Percentiles rank a stretch among this genome's conserved stretches.
Conservation (phyloP, 2,113 vertebrate genomes). For the Ceuthmochares aereus region DNA sequence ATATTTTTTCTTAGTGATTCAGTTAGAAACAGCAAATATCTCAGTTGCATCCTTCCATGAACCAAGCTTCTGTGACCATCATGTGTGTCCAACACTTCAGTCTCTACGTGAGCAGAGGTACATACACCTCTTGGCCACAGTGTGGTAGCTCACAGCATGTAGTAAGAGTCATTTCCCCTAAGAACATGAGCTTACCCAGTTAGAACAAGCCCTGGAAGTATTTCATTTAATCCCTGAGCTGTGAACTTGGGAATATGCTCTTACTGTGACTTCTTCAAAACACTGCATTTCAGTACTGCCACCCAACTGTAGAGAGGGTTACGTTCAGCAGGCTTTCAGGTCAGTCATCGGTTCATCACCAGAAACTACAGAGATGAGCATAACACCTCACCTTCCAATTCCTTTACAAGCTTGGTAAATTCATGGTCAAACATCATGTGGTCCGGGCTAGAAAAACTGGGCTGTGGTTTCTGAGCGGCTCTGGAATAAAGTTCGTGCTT, state of each 20-base stretch:
- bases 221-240: not conserved
- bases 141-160: not conserved
- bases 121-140: not conserved
- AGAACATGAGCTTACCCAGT: accelerated
- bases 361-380: not conserved
- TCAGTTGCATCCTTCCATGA: accelerated
- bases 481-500: constrained; percentile 97
- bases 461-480: constrained; percentile 95
- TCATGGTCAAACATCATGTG: constrained; percentile 99
- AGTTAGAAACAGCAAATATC: not conserved
- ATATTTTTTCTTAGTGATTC: not conserved
- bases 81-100: accelerated
- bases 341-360: not conserved
- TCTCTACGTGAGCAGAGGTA: not conserved
- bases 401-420: constrained; percentile 97
- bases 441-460: constrained; percentile 89
- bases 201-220: not conserved
- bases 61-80: accelerated
- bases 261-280: not conserved
- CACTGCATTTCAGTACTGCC: not conserved
- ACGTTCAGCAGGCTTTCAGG: not conserved
- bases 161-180: not conserved
- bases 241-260: accelerated
- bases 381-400: constrained; percentile 89
- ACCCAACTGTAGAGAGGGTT: not conserved